Evolutionary conservation across 2,888 invertebrate genomes (phyloP).

Genomic region (Helleia helle): DNA sequence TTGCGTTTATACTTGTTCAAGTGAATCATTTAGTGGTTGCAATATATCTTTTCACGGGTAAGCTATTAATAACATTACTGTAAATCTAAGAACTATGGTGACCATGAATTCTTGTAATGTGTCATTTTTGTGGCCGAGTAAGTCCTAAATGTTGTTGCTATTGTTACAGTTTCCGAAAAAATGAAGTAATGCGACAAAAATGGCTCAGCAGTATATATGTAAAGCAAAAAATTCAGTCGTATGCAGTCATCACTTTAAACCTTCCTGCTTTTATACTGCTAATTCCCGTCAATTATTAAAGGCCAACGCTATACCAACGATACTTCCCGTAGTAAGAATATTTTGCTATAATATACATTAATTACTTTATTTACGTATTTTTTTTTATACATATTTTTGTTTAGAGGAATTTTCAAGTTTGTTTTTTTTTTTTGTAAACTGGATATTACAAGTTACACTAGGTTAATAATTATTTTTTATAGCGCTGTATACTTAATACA

Average conservation of each 20-base stretch:
- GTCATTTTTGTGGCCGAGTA: neutral
- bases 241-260: slow-evolving; percentile 8
- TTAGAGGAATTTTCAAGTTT: no score
- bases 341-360: no score
- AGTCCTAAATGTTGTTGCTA: neutral
- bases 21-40: slow-evolving; percentile 6
- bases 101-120: slow-evolving; percentile 6
- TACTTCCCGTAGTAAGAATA: no score
- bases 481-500: no score
- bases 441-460: no score
- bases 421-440: no score
- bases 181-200: neutral
- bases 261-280: slow-evolving; percentile 9
- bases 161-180: slow-evolving; percentile 8
- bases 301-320: slow-evolving; percentile 2
- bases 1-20: slow-evolving; percentile 8
- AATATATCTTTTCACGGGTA: slow-evolving; percentile 7
- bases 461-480: no score
- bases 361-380: no score
- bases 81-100: slow-evolving; percentile 2
- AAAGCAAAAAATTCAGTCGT: slow-evolving; percentile 8
- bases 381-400: no score
- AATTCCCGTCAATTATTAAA: slow-evolving; percentile 10
- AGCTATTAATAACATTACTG: neutral
- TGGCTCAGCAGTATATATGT: slow-evolving; percentile 1